phyloP scores from a whole-genome alignment of 2,113 vertebrate species.

The Stigmatopora argus region DNA sequence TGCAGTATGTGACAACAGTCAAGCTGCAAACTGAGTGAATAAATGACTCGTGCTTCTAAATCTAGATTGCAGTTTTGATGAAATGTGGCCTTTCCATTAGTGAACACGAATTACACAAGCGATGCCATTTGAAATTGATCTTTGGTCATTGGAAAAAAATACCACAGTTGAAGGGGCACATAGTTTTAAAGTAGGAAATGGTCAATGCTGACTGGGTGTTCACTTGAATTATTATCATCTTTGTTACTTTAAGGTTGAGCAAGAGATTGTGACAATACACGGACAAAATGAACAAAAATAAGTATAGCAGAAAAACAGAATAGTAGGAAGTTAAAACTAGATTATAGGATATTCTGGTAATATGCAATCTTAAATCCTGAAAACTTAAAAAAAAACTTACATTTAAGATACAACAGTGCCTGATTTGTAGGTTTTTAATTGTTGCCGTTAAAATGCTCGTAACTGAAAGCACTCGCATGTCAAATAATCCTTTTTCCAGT shows the following conservation, averaged over 20 bases:
- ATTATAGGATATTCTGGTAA: neutral
- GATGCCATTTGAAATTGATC: slow-evolving; percentile 38
- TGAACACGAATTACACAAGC: slow-evolving; percentile 27
- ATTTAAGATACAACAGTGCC: too few relatives aligned
- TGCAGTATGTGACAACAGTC: slow-evolving; percentile 22
- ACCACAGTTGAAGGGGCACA: slow-evolving; percentile 18
- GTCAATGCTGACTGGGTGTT: slow-evolving; percentile 27
- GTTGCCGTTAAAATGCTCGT: too few relatives aligned
- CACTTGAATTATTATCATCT: neutral
- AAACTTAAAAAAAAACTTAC: too few relatives aligned
- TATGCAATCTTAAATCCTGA: too few relatives aligned
- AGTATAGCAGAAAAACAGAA: slow-evolving; percentile 36
- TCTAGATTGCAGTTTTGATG: slow-evolving; percentile 23
- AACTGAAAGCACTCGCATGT: too few relatives aligned
- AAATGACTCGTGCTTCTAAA: slow-evolving; percentile 19
- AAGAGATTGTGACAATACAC: slow-evolving; percentile 25
- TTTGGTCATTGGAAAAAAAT: slow-evolving; percentile 37
- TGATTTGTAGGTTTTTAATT: too few relatives aligned
- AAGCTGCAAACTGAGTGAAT: slow-evolving; percentile 16
- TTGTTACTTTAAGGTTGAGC: slow-evolving; percentile 31
- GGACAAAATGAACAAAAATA: slow-evolving; percentile 45
- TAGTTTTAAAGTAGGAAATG: slow-evolving; percentile 44
- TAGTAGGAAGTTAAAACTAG: slow-evolving; percentile 50
- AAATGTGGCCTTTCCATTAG: slow-evolving; percentile 29
- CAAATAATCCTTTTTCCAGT: too few relatives aligned